A percentile compares a stretch with the other conserved stretches of the same genome.
phyloP scores from a whole-genome alignment of 64 coral and sea anemone species.

The Pocillopora verrucosa region DNA sequence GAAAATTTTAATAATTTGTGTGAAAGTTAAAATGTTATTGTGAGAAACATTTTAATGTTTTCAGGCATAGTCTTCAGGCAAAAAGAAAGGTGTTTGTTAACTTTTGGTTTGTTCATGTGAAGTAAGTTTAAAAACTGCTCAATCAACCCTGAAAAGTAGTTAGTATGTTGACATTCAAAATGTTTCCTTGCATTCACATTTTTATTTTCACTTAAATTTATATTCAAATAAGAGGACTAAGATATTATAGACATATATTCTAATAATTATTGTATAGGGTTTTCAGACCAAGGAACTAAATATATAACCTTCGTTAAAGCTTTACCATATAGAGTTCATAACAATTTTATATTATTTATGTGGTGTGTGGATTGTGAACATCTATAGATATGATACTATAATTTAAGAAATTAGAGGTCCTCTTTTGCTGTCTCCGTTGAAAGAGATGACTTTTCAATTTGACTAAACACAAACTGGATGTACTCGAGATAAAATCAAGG shows the following conservation, averaged over 20 bases:
- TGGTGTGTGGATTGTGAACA: too few species aligned
- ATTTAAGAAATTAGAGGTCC: too few species aligned
- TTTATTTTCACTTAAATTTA: neutral
- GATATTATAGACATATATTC: neutral
- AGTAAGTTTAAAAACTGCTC: too few species aligned
- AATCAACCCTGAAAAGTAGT: neutral
- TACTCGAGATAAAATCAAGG: too few species aligned
- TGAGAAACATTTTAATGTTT: conserved; percentile 2
- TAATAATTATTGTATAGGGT: neutral
- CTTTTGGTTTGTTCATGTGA: neutral
- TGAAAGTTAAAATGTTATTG: neutral
- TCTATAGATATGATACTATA: too few species aligned
- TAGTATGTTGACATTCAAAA: neutral
- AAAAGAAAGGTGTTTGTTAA: neutral
- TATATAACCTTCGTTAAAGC: neutral
- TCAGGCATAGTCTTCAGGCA: neutral
- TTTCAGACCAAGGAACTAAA: neutral
- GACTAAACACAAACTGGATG: too few species aligned
- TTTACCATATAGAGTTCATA: neutral
- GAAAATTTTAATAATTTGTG: neutral
- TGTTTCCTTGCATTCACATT: neutral
- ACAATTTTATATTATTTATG: neutral
- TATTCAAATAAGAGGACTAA: neutral
- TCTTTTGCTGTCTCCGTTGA: too few species aligned
- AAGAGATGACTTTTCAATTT: too few species aligned